Evolutionary conservation across 2,113 vertebrate genomes (phyloP).

Genomic region (Engystomops pustulosus): DNA sequence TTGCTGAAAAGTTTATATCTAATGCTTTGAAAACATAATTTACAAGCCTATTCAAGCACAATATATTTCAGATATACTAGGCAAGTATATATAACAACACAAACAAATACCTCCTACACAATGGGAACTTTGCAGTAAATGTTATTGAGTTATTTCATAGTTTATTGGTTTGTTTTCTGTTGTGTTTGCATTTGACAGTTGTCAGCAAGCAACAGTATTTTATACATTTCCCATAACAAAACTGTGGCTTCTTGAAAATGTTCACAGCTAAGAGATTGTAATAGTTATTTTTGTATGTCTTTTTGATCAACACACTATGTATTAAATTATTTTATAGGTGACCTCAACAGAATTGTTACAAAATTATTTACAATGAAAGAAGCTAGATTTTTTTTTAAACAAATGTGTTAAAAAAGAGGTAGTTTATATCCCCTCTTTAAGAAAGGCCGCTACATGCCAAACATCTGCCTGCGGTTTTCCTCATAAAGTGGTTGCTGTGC

Average conservation of each 20-base stretch:
- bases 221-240: constrained; percentile 27
- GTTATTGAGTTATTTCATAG: constrained; percentile 26
- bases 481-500: too few relatives aligned
- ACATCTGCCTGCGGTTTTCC: too few relatives aligned
- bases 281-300: background rate
- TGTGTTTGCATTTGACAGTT: constrained; percentile 25
- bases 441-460: too few relatives aligned
- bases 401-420: too few relatives aligned
- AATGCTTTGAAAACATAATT: constrained; percentile 19
- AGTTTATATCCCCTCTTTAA: too few relatives aligned
- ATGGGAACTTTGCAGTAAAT: constrained; percentile 25
- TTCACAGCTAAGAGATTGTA: background rate
- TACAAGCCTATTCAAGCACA: background rate
- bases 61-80: constrained; percentile 28
- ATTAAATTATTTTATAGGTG: background rate
- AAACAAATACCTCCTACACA: constrained; percentile 13
- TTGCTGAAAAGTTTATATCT: background rate
- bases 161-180: constrained; percentile 11
- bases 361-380: too few relatives aligned
- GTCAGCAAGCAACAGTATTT: background rate
- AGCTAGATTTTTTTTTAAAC: too few relatives aligned
- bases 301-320: background rate
- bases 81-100: background rate
- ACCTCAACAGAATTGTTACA: background rate
- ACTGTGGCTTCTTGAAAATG: background rate